These are phyloP conservation scores for Eurosta solidaginis DNA, from an alignment of 1,140 invertebrate species.

Conservation along the genomic window DNA sequence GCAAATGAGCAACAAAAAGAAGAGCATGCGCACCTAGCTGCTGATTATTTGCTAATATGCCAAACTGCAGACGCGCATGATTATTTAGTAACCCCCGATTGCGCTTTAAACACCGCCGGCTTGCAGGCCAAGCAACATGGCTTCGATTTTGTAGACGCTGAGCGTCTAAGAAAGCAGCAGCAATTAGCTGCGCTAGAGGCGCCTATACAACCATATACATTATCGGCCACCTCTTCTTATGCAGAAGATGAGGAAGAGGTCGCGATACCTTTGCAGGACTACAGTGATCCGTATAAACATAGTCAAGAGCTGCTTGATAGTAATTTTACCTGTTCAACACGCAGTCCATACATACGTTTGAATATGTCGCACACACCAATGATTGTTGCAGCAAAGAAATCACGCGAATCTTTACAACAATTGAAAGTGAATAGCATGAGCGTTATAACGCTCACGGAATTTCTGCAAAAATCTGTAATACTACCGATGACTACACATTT, in stretches of 20 bases:
- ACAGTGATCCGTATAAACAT: conserved; percentile 37
- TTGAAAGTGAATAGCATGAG: conserved; percentile 53
- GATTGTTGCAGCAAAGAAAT: neutral
- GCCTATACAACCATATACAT: neutral
- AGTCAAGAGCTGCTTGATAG: conserved; percentile 30
- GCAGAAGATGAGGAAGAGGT: neutral
- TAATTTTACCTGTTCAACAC: conserved; percentile 34
- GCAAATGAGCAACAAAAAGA: neutral
- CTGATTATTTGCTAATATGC: neutral
- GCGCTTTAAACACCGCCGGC: conserved; percentile 33
- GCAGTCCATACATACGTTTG: conserved; percentile 29
- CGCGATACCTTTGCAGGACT: neutral
- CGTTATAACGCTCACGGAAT: conserved; percentile 66
- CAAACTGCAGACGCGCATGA: neutral
- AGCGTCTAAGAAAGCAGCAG: conserved; percentile 1
- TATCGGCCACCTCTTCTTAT: neutral
- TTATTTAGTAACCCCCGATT: conserved; percentile 27
- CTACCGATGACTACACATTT: conserved; percentile 71
- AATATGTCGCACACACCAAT: conserved; percentile 12
- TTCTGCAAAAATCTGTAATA: conserved; percentile 70
- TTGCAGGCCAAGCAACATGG: conserved; percentile 32
- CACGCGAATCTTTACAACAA: neutral
- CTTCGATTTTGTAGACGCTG: conserved; percentile 27
- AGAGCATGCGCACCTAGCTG: neutral
- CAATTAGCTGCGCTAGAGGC: conserved; percentile 12